Conservation (phyloP, 2,113 vertebrate genomes). For the Theristicus caerulescens region DNA sequence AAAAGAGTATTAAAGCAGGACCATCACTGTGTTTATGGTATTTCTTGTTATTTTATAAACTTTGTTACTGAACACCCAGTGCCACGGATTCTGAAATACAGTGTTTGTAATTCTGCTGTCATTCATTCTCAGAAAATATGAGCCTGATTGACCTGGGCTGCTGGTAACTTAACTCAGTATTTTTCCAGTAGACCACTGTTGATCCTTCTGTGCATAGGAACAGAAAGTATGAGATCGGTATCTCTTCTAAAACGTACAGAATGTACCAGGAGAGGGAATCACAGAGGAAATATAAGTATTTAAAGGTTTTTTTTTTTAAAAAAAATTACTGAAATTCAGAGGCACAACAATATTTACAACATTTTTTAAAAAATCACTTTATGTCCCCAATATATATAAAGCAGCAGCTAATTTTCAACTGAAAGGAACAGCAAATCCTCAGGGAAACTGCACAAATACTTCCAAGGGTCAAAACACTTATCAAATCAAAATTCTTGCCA, state of each 20-base stretch:
- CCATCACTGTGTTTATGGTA: not conserved
- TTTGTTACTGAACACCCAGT: not conserved
- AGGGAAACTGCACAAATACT: not conserved
- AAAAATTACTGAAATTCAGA: not conserved
- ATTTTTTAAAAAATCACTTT: not conserved
- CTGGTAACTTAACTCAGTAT: not conserved
- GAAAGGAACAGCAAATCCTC: not conserved
- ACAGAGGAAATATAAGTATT: not conserved
- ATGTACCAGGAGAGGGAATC: not conserved
- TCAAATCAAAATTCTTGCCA: not conserved
- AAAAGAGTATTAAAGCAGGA: not conserved
- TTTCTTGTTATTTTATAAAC: not conserved
- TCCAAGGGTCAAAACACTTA: conserved; percentile 19
- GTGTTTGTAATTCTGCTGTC: not conserved
- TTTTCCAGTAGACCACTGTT: not conserved
- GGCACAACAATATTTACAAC: not conserved
- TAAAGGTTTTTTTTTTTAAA: not conserved
- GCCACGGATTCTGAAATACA: not conserved
- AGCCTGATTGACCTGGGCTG: not conserved
- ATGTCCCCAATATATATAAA: not conserved
- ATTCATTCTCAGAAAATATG: not conserved
- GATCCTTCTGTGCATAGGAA: not conserved
- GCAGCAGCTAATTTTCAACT: not conserved
- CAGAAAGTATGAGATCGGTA: not conserved
- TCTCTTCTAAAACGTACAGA: not conserved